A percentile compares a stretch with the other conserved stretches of the same genome.
These are phyloP conservation scores for Turritopsis dohrnii DNA, from an alignment of 30 jellyfish, hydroid and myxozoan genomes.

Conservation along the genomic window DNA sequence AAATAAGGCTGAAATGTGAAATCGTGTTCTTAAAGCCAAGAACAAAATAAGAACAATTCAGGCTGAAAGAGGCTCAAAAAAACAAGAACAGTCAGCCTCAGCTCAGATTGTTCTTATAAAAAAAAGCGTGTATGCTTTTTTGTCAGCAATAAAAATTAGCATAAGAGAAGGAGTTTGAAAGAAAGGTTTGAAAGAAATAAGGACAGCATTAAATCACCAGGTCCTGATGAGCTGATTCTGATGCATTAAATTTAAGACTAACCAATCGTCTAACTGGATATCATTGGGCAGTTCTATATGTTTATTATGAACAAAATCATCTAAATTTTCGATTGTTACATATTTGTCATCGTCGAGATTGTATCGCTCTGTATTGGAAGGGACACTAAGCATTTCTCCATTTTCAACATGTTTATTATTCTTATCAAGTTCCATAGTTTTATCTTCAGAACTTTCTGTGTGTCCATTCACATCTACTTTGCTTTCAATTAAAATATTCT, in stretches of 20 bases:
- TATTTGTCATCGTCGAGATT: background rate
- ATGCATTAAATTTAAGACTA: background rate
- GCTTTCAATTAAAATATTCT: background rate
- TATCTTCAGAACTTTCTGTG: background rate
- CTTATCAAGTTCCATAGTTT: background rate
- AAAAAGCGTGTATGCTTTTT: no score
- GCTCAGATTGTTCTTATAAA: no score
- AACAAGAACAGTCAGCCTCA: no score
- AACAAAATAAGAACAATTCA: no score
- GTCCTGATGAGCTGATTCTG: background rate
- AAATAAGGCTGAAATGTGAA: no score
- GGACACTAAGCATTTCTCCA: background rate
- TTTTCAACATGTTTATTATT: background rate
- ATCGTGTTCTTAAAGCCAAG: no score
- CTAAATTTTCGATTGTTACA: background rate
- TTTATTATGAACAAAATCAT: background rate
- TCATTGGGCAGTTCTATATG: slow-evolving; percentile 16
- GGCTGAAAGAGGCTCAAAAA: no score
- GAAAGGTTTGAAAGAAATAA: no score
- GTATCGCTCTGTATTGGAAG: background rate
- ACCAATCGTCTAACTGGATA: background rate
- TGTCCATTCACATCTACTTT: background rate
- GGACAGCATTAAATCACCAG: background rate
- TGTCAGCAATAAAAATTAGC: no score
- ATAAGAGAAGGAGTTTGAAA: no score